phyloP scores from a whole-genome alignment of 2,888 invertebrate species.

The Sinotaia quadrata region DNA sequence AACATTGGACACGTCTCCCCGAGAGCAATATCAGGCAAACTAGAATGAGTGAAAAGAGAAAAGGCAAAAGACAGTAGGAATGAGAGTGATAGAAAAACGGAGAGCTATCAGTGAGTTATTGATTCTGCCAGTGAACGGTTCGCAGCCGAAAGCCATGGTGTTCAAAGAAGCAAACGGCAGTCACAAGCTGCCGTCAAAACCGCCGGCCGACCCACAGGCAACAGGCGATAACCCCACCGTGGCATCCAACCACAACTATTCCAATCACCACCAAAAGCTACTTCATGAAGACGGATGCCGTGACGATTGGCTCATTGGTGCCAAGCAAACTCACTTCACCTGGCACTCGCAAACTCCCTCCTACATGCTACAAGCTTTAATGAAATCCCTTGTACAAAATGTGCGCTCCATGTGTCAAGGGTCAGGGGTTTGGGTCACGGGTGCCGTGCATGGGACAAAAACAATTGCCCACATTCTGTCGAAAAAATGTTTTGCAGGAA shows the following conservation, averaged over 20 bases:
- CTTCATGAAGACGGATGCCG: neutral
- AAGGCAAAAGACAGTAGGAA: neutral
- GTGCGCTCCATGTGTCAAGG: neutral
- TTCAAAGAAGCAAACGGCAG: neutral
- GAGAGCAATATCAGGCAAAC: constrained; percentile 4
- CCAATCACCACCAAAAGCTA: neutral
- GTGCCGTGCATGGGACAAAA: no score
- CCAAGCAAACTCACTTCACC: neutral
- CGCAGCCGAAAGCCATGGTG: neutral
- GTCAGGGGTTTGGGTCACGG: neutral
- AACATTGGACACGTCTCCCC: no score
- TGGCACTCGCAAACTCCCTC: neutral
- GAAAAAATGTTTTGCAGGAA: no score
- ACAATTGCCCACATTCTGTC: neutral
- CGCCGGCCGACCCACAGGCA: neutral
- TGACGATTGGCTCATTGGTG: neutral
- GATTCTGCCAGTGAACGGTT: neutral
- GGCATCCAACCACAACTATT: neutral
- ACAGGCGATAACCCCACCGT: neutral
- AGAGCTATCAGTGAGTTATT: neutral
- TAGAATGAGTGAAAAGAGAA: neutral
- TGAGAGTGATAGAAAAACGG: constrained; percentile 2
- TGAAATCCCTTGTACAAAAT: neutral
- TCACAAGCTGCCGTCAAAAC: neutral
- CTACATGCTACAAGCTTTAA: constrained; percentile 1